Percentiles rank a stretch among this genome's conserved stretches.
Conservation (phyloP, 2,888 invertebrate genomes). For the Trichogramma dendrolimi region DNA sequence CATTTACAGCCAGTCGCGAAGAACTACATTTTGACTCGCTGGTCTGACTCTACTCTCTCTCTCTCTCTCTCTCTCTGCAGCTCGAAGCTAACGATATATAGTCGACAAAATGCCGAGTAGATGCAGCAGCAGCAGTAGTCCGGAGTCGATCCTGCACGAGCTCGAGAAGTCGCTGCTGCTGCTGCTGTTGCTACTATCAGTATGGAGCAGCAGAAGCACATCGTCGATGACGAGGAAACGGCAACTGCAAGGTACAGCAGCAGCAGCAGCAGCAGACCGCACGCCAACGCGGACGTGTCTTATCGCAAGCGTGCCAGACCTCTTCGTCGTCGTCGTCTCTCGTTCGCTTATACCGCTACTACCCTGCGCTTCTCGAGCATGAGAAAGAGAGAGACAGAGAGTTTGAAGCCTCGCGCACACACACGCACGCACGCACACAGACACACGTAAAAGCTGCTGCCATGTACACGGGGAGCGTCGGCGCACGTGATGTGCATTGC, state of each 20-base stretch:
- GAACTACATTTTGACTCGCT: background rate
- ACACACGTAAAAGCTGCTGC: no score
- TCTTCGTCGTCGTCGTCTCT: background rate
- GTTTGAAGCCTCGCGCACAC: no score
- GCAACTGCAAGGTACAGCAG: background rate
- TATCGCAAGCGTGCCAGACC: slow-evolving; percentile 50
- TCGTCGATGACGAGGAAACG: slow-evolving; percentile 9
- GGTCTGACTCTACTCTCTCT: background rate
- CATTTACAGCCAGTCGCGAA: background rate
- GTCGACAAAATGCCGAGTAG: no score
- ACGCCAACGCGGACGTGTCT: slow-evolving; percentile 44
- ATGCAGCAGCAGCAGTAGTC: no score
- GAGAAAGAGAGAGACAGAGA: no score
- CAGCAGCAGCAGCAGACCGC: background rate
- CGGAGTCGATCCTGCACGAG: background rate
- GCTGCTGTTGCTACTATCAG: slow-evolving; percentile 13
- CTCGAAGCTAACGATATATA: background rate
- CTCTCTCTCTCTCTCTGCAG: slow-evolving; percentile 1
- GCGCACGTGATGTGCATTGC: background rate
- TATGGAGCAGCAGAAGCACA: slow-evolving; percentile 12
- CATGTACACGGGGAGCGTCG: slow-evolving; percentile 3
- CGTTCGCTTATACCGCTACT: slow-evolving; percentile 16
- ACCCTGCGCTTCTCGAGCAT: no score
- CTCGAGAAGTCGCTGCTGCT: slow-evolving; percentile 2
- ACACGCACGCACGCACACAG: no score